Conservation (phyloP, 2,888 invertebrate species). For the Phlogophora meticulosa region DNA sequence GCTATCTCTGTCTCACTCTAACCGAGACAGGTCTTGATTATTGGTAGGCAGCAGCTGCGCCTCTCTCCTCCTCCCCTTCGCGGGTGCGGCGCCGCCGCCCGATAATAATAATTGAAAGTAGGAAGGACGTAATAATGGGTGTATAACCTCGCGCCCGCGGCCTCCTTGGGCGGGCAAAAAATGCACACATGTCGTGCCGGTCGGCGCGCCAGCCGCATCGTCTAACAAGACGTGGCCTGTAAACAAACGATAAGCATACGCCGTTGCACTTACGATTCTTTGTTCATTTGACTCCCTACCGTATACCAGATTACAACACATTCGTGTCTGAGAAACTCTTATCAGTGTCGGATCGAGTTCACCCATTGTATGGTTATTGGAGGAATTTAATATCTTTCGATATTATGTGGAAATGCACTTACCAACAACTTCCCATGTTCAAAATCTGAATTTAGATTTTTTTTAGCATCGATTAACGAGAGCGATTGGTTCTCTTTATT, state of each 20-base stretch:
- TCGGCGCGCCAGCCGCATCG: constrained; percentile 77
- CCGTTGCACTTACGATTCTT: constrained; percentile 75
- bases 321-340: constrained; percentile 75
- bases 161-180: constrained; percentile 91
- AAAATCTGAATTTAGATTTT: neutral
- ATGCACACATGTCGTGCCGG: constrained; percentile 88
- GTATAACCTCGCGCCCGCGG: constrained; percentile 91
- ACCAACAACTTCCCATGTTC: neutral
- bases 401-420: constrained; percentile 12
- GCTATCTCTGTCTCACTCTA: constrained; percentile 84
- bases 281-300: constrained; percentile 78
- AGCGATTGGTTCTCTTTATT: neutral
- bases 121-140: constrained; percentile 92
- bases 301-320: constrained; percentile 74
- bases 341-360: constrained; percentile 74
- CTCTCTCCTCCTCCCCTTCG: constrained; percentile 91
- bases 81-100: constrained; percentile 89
- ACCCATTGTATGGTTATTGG: constrained; percentile 59
- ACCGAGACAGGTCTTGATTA: constrained; percentile 89
- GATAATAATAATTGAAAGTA: constrained; percentile 92
- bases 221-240: constrained; percentile 76
- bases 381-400: constrained; percentile 43
- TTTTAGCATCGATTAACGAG: neutral
- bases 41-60: constrained; percentile 92
- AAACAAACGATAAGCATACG: constrained; percentile 82